Base-by-base conservation (phyloP, 2,797 vertebrate species). In the Urosaurus nigricauda region DNA sequence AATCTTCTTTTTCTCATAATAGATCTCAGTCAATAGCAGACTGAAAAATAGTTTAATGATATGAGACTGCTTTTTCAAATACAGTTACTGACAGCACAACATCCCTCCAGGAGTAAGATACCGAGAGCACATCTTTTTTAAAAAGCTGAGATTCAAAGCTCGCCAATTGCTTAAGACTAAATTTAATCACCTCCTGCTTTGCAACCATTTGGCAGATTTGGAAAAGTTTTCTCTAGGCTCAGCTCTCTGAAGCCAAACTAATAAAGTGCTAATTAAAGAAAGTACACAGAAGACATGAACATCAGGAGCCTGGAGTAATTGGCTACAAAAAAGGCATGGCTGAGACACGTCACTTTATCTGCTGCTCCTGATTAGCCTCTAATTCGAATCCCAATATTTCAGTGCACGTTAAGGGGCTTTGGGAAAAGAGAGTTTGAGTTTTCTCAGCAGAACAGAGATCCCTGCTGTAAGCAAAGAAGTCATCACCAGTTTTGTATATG, bases 251-350 rank as follows among this genome's bases (percentile, higher is more conserved):
- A 97, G 97, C 96, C 91, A 95, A 96, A 93, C 96, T 97, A 97
- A 98, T 98, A 98, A 97, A 97, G 96, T 93, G 94, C 96, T 98
- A 98, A 99, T 99, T 98, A 98, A 98, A 97, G 97, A 95, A 95
- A 97, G 95, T 96, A 95, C 97, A 97, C 93, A 96, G 98, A 97
- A 98, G 97, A 97, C 98, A 98, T 96, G 97, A 97, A 97, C 97
- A 97, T 97, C 94, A 94, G 97, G 97, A 97, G 97, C 95, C 97
- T 97, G 95, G 96, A 97, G 97, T 99, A 98, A 99, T 98, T 98
- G 98, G 97, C 96, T 96, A 97, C 95, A 97, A 98, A 98, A 98
- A 98, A 98, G 98, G 97, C 97, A 95, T 93, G 95, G 94, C 96
- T 96, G 95, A 96, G 96, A 96, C 95, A 96, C 96, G 83, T 96